These are phyloP conservation scores for Lepilemur ruficaudatus DNA, from an alignment of 2,797 vertebrate species.

Conservation along the genomic window DNA sequence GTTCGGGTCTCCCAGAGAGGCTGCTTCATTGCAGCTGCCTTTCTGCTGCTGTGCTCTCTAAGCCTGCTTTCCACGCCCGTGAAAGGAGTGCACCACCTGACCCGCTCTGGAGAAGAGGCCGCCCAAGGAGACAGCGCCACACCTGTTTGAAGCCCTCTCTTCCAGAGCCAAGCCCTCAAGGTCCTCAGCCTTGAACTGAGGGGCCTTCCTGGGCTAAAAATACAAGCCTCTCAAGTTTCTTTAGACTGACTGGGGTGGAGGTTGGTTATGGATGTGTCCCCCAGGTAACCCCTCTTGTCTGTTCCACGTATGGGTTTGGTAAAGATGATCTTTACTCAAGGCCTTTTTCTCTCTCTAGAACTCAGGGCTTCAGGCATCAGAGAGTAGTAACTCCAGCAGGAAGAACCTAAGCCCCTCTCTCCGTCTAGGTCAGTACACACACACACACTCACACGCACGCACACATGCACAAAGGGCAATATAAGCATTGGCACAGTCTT, in stretches of 20 bases:
- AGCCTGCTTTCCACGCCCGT: conserved; percentile 23
- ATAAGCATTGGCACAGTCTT: background rate
- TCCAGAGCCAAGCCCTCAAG: conserved; percentile 17
- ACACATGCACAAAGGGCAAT: background rate
- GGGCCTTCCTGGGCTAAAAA: conserved; percentile 47
- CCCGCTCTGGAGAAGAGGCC: conserved; percentile 1
- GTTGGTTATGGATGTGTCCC: background rate
- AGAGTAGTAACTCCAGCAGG: background rate
- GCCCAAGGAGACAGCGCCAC: background rate
- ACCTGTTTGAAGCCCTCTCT: conserved; percentile 55
- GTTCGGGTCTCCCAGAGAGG: conserved; percentile 10
- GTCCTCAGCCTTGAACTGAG: background rate
- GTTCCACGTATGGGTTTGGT: background rate
- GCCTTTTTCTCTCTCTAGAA: background rate
- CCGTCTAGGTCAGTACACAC: background rate
- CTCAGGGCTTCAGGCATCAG: background rate
- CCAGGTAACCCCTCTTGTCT: conserved; percentile 14
- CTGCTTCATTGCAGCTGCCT: conserved; percentile 42
- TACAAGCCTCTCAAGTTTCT: conserved; percentile 59
- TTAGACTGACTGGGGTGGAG: background rate
- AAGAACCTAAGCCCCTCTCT: conserved; percentile 1
- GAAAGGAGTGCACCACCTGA: conserved; percentile 19
- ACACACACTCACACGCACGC: background rate
- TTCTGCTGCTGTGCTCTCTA: background rate
- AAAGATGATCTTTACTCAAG: background rate